phyloP scores from a whole-genome alignment of 1,140 invertebrate genomes.

The Vanessa atalanta region DNA sequence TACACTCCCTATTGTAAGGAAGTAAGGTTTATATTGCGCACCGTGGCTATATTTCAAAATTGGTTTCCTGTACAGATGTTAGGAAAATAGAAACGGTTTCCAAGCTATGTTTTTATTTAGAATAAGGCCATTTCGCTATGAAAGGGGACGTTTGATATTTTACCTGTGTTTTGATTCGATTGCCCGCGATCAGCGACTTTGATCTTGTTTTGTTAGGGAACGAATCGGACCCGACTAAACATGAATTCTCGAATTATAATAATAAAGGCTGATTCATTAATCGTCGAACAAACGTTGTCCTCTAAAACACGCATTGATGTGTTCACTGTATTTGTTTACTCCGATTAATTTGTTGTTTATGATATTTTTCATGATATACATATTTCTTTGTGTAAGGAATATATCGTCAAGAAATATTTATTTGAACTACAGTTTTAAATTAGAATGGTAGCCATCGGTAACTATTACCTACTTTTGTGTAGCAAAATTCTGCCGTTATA shows the following conservation, averaged over 20 bases:
- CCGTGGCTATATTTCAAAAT: slow-evolving; percentile 35
- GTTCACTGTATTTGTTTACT: too few relatives aligned
- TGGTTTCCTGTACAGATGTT: slow-evolving; percentile 56
- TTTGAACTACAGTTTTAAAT: too few relatives aligned
- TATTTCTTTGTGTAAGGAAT: too few relatives aligned
- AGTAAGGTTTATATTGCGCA: slow-evolving; percentile 38
- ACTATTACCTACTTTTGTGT: too few relatives aligned
- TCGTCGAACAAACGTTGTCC: background rate
- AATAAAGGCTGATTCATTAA: background rate
- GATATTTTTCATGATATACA: too few relatives aligned
- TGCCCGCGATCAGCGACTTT: slow-evolving; percentile 33
- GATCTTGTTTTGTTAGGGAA: slow-evolving; percentile 31
- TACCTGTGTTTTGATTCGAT: slow-evolving; percentile 72
- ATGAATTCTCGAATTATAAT: slow-evolving; percentile 21
- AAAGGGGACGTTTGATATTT: slow-evolving; percentile 61
- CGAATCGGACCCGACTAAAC: slow-evolving; percentile 28
- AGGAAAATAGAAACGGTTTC: slow-evolving; percentile 74
- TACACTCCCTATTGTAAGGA: slow-evolving; percentile 23
- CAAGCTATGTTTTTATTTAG: slow-evolving; percentile 78
- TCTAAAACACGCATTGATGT: background rate
- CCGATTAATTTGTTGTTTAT: too few relatives aligned
- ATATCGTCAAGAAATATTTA: too few relatives aligned
- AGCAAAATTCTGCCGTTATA: too few relatives aligned
- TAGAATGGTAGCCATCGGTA: too few relatives aligned
- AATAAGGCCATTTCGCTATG: slow-evolving; percentile 65